Evolutionary conservation across 2,888 invertebrate species (phyloP).

Genomic region (Habroteleia sp.): DNA sequence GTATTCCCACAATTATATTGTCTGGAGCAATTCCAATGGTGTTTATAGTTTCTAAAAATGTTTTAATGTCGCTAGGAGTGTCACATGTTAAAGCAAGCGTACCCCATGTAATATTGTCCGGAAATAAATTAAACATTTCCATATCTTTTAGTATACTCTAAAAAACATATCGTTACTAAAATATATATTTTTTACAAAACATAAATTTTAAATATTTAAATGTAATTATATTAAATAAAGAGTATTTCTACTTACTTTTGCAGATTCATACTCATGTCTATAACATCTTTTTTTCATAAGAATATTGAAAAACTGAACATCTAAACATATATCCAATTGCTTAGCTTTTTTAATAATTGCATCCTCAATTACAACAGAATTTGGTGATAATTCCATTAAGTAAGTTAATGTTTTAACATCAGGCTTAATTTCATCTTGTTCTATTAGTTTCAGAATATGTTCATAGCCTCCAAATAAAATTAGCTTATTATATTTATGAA

Average conservation of each 20-base stretch:
- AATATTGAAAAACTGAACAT: slow-evolving; percentile 85
- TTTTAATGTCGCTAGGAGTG: too few species aligned
- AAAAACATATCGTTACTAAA: too few species aligned
- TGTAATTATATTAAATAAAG: too few species aligned
- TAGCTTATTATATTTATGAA: slow-evolving; percentile 84
- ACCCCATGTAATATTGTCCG: too few species aligned
- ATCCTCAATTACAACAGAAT: slow-evolving; percentile 86
- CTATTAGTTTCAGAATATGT: slow-evolving; percentile 90
- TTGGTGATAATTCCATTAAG: slow-evolving; percentile 87
- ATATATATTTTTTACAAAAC: too few species aligned
- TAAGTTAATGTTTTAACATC: slow-evolving; percentile 90
- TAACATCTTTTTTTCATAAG: slow-evolving; percentile 21
- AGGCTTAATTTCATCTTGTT: slow-evolving; percentile 85
- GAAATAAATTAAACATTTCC: too few species aligned
- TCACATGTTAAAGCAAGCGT: too few species aligned
- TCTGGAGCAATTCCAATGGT: too few species aligned
- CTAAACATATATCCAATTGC: slow-evolving; percentile 84
- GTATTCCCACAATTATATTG: too few species aligned
- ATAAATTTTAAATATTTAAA: too few species aligned
- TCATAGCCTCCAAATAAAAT: slow-evolving; percentile 89
- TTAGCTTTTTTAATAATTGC: slow-evolving; percentile 85
- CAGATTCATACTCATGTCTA: neutral
- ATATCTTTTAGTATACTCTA: too few species aligned
- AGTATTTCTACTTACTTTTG: neutral
- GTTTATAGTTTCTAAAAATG: too few species aligned